These are phyloP conservation scores for Phyllopteryx taeniolatus DNA, from an alignment of 2,113 vertebrate species.

Conservation along the genomic window DNA sequence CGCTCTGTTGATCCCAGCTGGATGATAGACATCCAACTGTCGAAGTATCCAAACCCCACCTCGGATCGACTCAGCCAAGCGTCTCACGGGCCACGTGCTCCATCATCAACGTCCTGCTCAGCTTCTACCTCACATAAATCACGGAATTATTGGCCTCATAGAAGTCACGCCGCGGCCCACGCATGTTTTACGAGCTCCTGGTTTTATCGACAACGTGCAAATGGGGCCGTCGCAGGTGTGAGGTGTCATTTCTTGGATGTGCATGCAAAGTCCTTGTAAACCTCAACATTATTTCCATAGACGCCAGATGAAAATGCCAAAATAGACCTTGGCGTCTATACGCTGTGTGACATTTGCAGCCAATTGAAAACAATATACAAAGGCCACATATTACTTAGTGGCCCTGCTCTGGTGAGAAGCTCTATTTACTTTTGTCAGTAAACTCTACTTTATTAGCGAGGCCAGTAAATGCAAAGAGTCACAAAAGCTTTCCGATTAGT, in stretches of 20 bases:
- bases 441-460: constrained; percentile 37
- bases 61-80: constrained; percentile 5
- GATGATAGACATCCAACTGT: constrained; percentile 61
- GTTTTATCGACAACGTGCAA: constrained; percentile 53
- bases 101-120: constrained; percentile 32
- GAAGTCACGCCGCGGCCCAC: constrained; percentile 37
- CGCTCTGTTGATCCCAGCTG: too few species aligned
- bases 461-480: constrained; percentile 13
- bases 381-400: constrained; percentile 26
- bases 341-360: constrained; percentile 59
- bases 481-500: constrained; percentile 2
- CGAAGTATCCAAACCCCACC: constrained; percentile 1
- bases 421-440: neutral
- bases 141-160: constrained; percentile 61
- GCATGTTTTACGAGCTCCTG: constrained; percentile 51
- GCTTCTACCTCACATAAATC: constrained; percentile 48
- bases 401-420: neutral
- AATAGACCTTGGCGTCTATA: constrained; percentile 7
- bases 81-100: neutral
- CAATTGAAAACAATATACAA: constrained; percentile 29
- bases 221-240: constrained; percentile 41
- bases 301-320: constrained; percentile 23
- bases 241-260: constrained; percentile 38
- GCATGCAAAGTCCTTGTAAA: constrained; percentile 41
- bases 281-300: constrained; percentile 25